Evolutionary conservation across 2,113 vertebrate genomes (phyloP), one percentile per base, ranked within the genome.

Genomic region (Pao palembangensis): DNA sequence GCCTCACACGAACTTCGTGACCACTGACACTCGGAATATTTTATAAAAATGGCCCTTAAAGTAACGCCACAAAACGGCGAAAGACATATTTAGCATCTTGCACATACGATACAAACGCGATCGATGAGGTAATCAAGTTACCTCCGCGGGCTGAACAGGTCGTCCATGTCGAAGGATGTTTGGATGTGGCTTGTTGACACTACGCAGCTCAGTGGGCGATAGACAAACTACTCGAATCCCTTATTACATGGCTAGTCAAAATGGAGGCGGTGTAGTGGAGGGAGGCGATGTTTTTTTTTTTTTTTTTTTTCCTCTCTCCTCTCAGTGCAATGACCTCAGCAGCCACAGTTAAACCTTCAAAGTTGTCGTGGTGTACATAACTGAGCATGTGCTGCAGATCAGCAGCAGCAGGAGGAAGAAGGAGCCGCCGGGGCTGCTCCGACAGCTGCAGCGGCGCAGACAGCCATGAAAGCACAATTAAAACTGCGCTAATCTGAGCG

Each of bases 221-320:
- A 89, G 79, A 86, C 89, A 93, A 91, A 93, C 89, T 82, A 79
- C 78, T 88, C 88, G 82, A 83, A 80, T 90, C 85, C 90, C 87
- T 91, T 88, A 90, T 92, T 92, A 92, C 93, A 88, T 88, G 88
- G 85, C 91, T 91, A 84, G 93, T 94, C 96, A 99, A 99, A 96
- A 99, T 99, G 96, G 96, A 96, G 96, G 95, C 94, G 93, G 91
- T 74, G 80, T 92, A 93, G 93, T 52, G 79, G 91, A 94, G 93
- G 86, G 94, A 76, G 93, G 89, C 87, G 90, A 91, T 90, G 84
- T 73, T 64, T 63, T 78, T 67, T 69, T 44, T 67, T 21, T 31
- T 75, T 58, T 20, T n/a, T 47, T 47, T n/a, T n/a, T 47, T 6
- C 16, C 4, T 17, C 44, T 5, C 4, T 47, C 44, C 44, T 16